Evolutionary conservation across 2,888 invertebrate species (phyloP).

Genomic region (Drosophila paramelanica): DNA sequence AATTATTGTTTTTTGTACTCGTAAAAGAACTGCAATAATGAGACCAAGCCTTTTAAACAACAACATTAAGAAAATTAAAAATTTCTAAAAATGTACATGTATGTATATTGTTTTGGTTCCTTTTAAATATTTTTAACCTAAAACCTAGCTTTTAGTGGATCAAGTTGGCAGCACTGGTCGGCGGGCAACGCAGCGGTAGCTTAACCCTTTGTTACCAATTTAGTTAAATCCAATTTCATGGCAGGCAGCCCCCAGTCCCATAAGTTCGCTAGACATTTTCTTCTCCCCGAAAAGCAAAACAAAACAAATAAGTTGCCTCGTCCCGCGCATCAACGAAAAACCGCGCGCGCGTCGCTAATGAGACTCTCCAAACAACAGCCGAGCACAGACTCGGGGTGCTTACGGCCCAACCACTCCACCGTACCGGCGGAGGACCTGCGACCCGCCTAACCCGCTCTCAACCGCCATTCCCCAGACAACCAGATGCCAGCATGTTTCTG

Average conservation of each 20-base stretch:
- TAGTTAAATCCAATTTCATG: conserved; percentile 54
- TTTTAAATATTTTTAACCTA: conserved; percentile 1
- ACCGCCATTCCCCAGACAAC: conserved; percentile 45
- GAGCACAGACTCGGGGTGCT: conserved; percentile 11
- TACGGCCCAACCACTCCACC: conserved; percentile 11
- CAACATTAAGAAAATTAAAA: not conserved
- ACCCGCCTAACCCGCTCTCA: conserved; percentile 27
- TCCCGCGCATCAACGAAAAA: conserved; percentile 25
- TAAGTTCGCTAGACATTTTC: conserved; percentile 27
- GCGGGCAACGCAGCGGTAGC: conserved; percentile 9
- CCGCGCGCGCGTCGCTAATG: conserved; percentile 69
- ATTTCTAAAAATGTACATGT: not conserved
- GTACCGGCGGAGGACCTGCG: conserved; percentile 1
- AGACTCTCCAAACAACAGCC: conserved; percentile 71
- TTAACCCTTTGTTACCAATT: conserved; percentile 34
- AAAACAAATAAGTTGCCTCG: conserved; percentile 58
- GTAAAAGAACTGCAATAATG: no score
- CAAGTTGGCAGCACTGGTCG: conserved; percentile 4
- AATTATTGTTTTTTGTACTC: no score
- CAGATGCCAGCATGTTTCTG: conserved; percentile 47
- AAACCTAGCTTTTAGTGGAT: conserved; percentile 1
- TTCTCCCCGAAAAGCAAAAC: conserved; percentile 3
- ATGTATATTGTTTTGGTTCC: not conserved
- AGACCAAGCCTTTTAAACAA: no score
- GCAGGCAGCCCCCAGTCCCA: conserved; percentile 17